These are phyloP conservation scores for Erythrolamprus reginae DNA, from an alignment of 2,113 vertebrate species.

Conservation along the genomic window DNA sequence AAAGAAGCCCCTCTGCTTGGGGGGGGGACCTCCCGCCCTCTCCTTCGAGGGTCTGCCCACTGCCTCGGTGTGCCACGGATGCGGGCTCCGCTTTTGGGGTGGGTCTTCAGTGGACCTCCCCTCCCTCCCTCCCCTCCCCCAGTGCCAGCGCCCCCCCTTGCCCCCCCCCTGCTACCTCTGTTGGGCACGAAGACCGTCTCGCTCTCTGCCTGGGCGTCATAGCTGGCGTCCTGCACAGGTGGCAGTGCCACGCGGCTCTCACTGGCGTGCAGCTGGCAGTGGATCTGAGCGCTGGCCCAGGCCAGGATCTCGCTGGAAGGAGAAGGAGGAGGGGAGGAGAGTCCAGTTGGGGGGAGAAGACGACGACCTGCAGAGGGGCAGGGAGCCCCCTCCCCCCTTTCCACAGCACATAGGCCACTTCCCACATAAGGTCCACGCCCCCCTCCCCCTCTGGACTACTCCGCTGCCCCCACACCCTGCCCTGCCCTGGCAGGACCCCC, in stretches of 20 bases:
- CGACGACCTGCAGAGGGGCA: neutral
- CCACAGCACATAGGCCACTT: neutral
- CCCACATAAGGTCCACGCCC: neutral
- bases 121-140: neutral
- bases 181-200: conserved; percentile 95
- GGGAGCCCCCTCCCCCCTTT: too few species aligned
- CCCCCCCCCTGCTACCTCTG: conserved; percentile 74
- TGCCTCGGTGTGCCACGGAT: neutral
- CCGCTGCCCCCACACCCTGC: neutral
- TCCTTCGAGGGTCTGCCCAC: accelerated
- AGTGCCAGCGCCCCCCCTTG: neutral
- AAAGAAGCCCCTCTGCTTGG: too few species aligned
- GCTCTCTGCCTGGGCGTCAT: conserved; percentile 92
- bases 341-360: neutral
- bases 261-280: conserved; percentile 95
- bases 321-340: neutral
- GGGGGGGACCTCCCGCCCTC: too few species aligned
- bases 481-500: neutral
- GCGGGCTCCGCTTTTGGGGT: neutral
- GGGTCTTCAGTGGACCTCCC: neutral
- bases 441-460: neutral
- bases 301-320: conserved; percentile 88
- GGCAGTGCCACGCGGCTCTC: conserved; percentile 86
- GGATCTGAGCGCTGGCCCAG: conserved; percentile 96
- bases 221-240: conserved; percentile 82